Evolutionary conservation across 1,140 invertebrate species (phyloP).

Genomic region (Diorhabda elongata): DNA sequence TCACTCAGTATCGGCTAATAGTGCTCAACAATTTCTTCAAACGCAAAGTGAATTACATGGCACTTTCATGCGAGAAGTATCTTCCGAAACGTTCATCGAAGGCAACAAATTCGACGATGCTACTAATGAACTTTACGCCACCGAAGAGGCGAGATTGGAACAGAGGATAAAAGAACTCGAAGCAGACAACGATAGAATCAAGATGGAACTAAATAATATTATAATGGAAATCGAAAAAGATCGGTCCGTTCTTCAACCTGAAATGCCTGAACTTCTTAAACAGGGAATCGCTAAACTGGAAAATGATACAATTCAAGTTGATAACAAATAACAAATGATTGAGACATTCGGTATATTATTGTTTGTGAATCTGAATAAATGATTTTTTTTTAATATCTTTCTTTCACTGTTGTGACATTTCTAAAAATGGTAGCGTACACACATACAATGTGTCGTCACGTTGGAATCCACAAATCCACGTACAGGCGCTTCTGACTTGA

Average conservation of each 20-base stretch:
- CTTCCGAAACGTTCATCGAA: slow-evolving; percentile 8
- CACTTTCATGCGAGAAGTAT: slow-evolving; percentile 15
- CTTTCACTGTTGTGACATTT: too few species aligned
- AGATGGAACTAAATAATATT: slow-evolving; percentile 8
- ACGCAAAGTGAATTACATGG: slow-evolving; percentile 17
- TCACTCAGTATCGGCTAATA: slow-evolving; percentile 13
- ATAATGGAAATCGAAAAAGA: slow-evolving; percentile 9
- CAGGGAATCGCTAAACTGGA: slow-evolving; percentile 11
- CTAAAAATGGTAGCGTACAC: too few species aligned
- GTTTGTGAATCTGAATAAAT: too few species aligned
- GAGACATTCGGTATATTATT: too few species aligned
- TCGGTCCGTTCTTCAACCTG: neutral
- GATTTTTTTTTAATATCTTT: too few species aligned
- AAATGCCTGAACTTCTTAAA: slow-evolving; percentile 4
- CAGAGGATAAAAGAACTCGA: slow-evolving; percentile 16
- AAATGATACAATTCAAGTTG: neutral
- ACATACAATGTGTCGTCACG: too few species aligned
- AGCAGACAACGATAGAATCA: slow-evolving; percentile 16
- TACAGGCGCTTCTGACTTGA: too few species aligned
- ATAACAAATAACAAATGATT: too few species aligned
- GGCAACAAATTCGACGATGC: slow-evolving; percentile 13
- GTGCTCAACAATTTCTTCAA: slow-evolving; percentile 5
- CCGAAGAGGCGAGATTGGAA: slow-evolving; percentile 12
- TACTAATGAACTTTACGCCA: slow-evolving; percentile 11
- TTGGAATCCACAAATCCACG: too few species aligned